Evolutionary conservation across 2,113 vertebrate species (phyloP), one percentile per base, ranked within the genome.

Genomic region (Capra hircus): DNA sequence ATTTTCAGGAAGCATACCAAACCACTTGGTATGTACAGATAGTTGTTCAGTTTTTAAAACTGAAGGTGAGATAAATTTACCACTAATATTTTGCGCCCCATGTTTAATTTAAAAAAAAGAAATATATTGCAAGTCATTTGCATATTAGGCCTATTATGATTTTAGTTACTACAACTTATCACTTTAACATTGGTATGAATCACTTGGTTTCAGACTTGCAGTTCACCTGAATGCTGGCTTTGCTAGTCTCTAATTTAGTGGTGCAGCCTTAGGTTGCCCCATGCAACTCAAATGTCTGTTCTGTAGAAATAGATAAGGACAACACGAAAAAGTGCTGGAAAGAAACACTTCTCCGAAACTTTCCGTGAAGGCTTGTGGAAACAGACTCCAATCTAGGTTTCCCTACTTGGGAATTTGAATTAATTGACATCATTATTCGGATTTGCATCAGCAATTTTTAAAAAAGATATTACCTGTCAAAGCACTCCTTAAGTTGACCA

Each of bases 401-500:
- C 2, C 25, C 45, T 95, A 86, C 43, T 94, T 92, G 27, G 64
- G 67, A 96, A 91, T 60, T 5, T 87, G 81, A 95, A 94, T 95
- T 95, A 98, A 96, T 92, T 92, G 62, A 88, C 28, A 90, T 55
- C 28, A 91, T 93, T 96, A 91, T 67, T 90, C 77, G 90, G 78
- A 80, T 74, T 88, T 81, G 71, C 55, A 85, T 91, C 78, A 80
- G 50, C 55, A 53, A 81, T 50, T 93, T 91, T 94, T 8, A 3
- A 74, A 62, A 94, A 92, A 87, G 9, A 55, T 87, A 91, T 92
- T 91, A 93, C 53, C 57, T 97, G 82, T 60, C 67, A 96, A 96
- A 80, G 77, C 86, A 87, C 91, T 96, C 23, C 67, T 94, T 86
- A 71, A 84, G 52, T 55, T 25, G 97, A 48, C 88, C 53, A 92